Conservation (phyloP, 92 coral and sea anemone species). For the Epizoanthus illoricatus region DNA sequence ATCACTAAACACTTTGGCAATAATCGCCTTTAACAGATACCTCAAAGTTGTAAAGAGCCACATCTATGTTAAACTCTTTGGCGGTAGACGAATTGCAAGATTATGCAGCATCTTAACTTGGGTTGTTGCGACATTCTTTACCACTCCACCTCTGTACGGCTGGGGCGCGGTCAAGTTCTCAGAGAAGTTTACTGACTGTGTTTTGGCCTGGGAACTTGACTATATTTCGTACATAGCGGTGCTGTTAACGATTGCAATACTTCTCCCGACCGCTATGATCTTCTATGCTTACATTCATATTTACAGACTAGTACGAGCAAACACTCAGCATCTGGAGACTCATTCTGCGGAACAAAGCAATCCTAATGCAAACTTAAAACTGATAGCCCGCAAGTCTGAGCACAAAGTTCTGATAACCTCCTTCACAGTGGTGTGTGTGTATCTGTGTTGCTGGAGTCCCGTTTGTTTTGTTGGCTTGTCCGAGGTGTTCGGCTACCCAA, state of each 20-base stretch:
- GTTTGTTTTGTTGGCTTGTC: constrained; percentile 60
- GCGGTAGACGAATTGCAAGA: constrained; percentile 45
- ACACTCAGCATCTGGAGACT: constrained; percentile 50
- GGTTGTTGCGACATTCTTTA: constrained; percentile 55
- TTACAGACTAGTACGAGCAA: constrained; percentile 66
- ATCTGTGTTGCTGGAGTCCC: constrained; percentile 69
- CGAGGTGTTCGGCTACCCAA: constrained; percentile 54
- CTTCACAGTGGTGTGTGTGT: constrained; percentile 70
- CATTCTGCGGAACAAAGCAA: constrained; percentile 27
- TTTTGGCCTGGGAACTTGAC: constrained; percentile 59
- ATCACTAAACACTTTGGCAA: constrained; percentile 67
- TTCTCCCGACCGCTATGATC: constrained; percentile 54
- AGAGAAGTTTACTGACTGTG: constrained; percentile 53
- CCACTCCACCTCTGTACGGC: constrained; percentile 77
- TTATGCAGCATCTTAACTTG: constrained; percentile 50
- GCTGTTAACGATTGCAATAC: constrained; percentile 49
- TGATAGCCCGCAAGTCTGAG: constrained; percentile 41
- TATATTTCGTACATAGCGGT: constrained; percentile 63
- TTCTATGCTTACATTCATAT: constrained; percentile 68
- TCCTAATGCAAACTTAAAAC: constrained; percentile 2
- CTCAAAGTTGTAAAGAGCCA: constrained; percentile 59
- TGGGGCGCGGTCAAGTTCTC: constrained; percentile 75
- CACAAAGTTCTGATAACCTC: constrained; percentile 65
- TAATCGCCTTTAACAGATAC: constrained; percentile 71
- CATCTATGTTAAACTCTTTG: constrained; percentile 53